Base-by-base conservation (phyloP, 2,888 invertebrate genomes). In the Malthinus flaveolus region DNA sequence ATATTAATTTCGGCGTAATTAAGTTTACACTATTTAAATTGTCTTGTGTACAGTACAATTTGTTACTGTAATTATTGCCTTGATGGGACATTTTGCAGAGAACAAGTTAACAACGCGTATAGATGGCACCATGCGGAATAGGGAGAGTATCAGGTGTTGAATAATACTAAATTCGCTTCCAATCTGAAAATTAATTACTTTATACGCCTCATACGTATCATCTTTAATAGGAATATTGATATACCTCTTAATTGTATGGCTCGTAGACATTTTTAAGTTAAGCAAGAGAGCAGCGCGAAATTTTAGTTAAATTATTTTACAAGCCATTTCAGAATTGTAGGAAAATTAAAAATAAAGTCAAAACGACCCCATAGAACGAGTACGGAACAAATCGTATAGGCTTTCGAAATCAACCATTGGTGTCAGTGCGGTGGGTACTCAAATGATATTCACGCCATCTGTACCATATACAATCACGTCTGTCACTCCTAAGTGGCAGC, bases 141-240 rank as follows among this genome's bases (percentile, higher is more conserved):
- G 52, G 39, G 56, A 5, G 23, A 53, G 63, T 60, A 65, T 63
- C 66, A 68, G 68, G 67, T 68, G 66, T 59, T 55, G 57, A 62
- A 56, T 63, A 58, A 55, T 55, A 59, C 65, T 65, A 65, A 66
- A 67, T 66, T 68, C 62, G 66, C 66, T 59, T 61, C 59, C 64
- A 61, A 62, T 64, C 49, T 51, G 58, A 65, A 52, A 59, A 65
- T 67, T 67, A 65, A 66, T 68, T 68, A 65, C 67, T 60, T 66
- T 61, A 63, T 66, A 65, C 49, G 44, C 49, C n/a, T n/a, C 45
- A 49, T 56, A 44, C 49, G 49, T 56, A 56, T 56, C 56, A 49
- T 44, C 49, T 56, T 49, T 56, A 56, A 56, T 49, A 49, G 49
- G 45, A 49, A 39, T 34, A 56, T 56, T 56, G 49, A 45, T 49